Conservation (phyloP, 1,140 invertebrate genomes). For the Halictus rubicundus region DNA sequence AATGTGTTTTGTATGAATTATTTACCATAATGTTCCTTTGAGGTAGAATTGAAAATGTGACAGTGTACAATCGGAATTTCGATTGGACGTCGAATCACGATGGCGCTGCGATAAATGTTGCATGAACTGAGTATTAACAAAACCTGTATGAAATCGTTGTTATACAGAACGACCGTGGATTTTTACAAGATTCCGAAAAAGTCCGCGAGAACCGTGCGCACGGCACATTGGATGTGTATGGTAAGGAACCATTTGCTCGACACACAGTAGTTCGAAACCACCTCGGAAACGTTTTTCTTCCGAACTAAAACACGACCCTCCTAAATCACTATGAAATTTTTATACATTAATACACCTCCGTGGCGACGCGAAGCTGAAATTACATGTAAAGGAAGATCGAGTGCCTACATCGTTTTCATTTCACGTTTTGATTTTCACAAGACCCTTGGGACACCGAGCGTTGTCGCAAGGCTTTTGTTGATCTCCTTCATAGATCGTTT, state of each 20-base stretch:
- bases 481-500: background rate
- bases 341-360: conserved; percentile 16
- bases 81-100: conserved; percentile 61
- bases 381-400: conserved; percentile 17
- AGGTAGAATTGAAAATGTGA: background rate
- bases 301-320: background rate
- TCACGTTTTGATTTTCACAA: conserved; percentile 5
- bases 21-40: background rate
- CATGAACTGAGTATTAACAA: conserved; percentile 72
- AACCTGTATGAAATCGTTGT: conserved; percentile 62
- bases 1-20: no score
- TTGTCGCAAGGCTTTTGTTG: background rate
- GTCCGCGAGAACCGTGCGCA: conserved; percentile 8
- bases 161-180: conserved; percentile 49
- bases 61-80: background rate
- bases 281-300: background rate
- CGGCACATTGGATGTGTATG: conserved; percentile 27
- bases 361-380: conserved; percentile 25
- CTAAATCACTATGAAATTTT: conserved; percentile 7
- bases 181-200: conserved; percentile 2
- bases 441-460: background rate
- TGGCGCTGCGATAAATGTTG: conserved; percentile 70
- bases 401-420: conserved; percentile 33
- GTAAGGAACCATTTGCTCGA: conserved; percentile 40
- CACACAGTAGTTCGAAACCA: conserved; percentile 4